These are phyloP conservation scores for Apistogramma diplotaenia DNA, from an alignment of 2,113 vertebrate species.

Conservation along the genomic window DNA sequence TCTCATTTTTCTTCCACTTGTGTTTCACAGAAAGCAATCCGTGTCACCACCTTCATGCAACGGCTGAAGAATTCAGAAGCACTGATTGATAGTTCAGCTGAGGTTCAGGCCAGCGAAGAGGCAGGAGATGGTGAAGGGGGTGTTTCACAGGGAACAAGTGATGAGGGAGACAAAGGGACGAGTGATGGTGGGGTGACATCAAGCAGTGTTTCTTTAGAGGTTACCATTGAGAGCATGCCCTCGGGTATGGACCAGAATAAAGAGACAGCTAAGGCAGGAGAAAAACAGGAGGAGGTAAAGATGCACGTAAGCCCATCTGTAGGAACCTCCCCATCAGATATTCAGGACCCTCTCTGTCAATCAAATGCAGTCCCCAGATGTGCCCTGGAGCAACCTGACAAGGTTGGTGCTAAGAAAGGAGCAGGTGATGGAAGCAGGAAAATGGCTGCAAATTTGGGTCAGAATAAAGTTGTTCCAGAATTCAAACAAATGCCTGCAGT, in stretches of 20 bases:
- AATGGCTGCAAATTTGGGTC: constrained; percentile 55
- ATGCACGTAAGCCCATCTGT: constrained; percentile 49
- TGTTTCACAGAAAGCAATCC: constrained; percentile 83
- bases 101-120: constrained; percentile 48
- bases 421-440: constrained; percentile 50
- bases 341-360: constrained; percentile 43
- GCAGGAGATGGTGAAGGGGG: constrained; percentile 56
- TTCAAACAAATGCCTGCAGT: constrained; percentile 25
- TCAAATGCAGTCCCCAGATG: constrained; percentile 32
- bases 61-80: constrained; percentile 79
- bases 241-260: constrained; percentile 38
- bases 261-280: constrained; percentile 7
- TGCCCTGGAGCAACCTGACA: constrained; percentile 38
- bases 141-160: constrained; percentile 53
- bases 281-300: constrained; percentile 32
- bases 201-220: constrained; percentile 74
- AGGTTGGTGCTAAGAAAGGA: constrained; percentile 28
- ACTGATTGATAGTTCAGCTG: constrained; percentile 55
- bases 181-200: constrained; percentile 65
- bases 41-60: constrained; percentile 87
- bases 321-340: constrained; percentile 56
- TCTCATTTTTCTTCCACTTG: constrained; percentile 18
- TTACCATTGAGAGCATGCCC: constrained; percentile 69
- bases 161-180: constrained; percentile 56
- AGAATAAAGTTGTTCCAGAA: constrained; percentile 52